A percentile compares a stretch with the other conserved stretches of the same genome.
Evolutionary conservation across 2,888 invertebrate species (phyloP).

Genomic region (Aproaerema taeniolella): DNA sequence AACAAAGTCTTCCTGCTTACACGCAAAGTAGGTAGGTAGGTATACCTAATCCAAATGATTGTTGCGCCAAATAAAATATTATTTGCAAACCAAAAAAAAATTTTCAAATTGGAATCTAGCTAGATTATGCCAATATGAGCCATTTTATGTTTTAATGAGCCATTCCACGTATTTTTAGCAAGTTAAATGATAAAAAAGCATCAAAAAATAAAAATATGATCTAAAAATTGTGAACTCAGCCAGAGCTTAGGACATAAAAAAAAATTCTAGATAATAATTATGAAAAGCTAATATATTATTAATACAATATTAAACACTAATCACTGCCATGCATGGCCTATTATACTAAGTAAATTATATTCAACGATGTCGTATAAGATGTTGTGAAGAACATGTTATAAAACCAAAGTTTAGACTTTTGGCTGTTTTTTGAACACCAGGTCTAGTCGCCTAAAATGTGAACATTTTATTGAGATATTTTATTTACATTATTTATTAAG

Average conservation of each 20-base stretch:
- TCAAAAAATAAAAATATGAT: too few species aligned
- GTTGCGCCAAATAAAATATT: too few species aligned
- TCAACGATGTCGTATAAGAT: constrained; percentile 35
- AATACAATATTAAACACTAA: too few species aligned
- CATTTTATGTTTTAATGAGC: too few species aligned
- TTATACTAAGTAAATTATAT: constrained; percentile 35
- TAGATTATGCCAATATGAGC: too few species aligned
- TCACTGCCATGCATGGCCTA: constrained; percentile 64
- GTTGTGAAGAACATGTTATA: constrained; percentile 46
- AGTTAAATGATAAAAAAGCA: too few species aligned
- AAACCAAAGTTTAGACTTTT: constrained; percentile 65
- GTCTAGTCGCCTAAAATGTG: constrained; percentile 61
- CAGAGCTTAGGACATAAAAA: constrained; percentile 33
- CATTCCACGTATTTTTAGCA: too few species aligned
- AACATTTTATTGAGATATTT: constrained; percentile 45
- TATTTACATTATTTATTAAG: constrained; percentile 41
- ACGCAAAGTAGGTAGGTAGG: background rate
- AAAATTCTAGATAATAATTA: constrained; percentile 16
- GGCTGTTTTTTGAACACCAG: constrained; percentile 52
- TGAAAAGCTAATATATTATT: too few species aligned
- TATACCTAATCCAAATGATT: background rate
- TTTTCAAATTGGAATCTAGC: too few species aligned
- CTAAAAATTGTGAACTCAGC: constrained; percentile 2
- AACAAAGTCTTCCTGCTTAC: constrained; percentile 31
- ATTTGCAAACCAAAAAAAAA: too few species aligned